phyloP scores from a whole-genome alignment of 2,797 vertebrate species.

The Neosilurus hyrtlii region DNA sequence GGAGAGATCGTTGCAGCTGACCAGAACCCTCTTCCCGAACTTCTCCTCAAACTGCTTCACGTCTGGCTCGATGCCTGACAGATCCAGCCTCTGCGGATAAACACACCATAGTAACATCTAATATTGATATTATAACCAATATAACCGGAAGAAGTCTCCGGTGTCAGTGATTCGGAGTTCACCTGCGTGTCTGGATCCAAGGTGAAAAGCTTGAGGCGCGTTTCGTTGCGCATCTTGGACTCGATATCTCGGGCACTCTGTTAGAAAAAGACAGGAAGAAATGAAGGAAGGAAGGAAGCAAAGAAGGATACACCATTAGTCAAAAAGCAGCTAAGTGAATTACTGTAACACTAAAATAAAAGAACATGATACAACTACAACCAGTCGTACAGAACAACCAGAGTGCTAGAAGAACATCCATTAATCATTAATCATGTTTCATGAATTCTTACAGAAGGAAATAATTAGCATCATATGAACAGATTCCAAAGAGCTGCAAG shows the following conservation, averaged over 20 bases:
- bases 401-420: background rate
- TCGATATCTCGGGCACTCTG: conserved; percentile 90
- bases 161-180: conserved; percentile 35
- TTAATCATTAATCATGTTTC: background rate
- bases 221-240: conserved; percentile 88
- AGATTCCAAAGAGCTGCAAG: background rate
- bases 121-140: background rate
- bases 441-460: background rate
- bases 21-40: conserved; percentile 90
- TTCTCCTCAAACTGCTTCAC: conserved; percentile 94
- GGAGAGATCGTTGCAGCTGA: conserved; percentile 89
- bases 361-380: background rate
- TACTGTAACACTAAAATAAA: too few species aligned
- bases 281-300: background rate
- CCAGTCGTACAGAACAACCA: background rate
- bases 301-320: background rate
- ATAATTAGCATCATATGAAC: background rate
- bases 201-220: conserved; percentile 88
- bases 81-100: conserved; percentile 85
- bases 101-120: conserved; percentile 17
- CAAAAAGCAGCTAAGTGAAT: background rate
- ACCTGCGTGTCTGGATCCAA: conserved; percentile 97
- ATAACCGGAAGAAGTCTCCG: background rate
- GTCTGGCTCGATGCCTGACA: conserved; percentile 86
- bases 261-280: conserved; percentile 54